Percentiles rank a stretch among this genome's conserved stretches.
These are phyloP conservation scores for Conops quadrifasciatus DNA, from an alignment of 2,888 invertebrate genomes.

Conservation along the genomic window DNA sequence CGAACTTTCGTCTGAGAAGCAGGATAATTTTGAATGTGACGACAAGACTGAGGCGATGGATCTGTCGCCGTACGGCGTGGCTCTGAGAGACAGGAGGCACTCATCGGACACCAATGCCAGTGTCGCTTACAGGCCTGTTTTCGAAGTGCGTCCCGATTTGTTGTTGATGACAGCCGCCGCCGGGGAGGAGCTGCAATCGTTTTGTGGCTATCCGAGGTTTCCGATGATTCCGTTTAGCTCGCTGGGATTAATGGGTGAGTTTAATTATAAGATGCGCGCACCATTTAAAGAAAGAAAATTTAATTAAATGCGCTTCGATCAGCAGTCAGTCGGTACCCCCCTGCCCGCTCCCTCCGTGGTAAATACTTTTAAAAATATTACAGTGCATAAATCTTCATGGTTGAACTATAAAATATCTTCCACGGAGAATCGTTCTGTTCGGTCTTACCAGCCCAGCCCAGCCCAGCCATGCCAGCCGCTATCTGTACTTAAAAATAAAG, in stretches of 20 bases:
- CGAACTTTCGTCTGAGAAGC: slow-evolving; percentile 28
- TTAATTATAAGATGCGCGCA: neutral
- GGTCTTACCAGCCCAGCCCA: too few relatives aligned
- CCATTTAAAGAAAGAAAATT: neutral
- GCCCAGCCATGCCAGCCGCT: slow-evolving; percentile 28
- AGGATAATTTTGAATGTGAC: slow-evolving; percentile 35
- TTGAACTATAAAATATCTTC: neutral
- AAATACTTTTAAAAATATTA: neutral
- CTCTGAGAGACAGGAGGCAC: slow-evolving; percentile 5
- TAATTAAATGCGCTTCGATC: too few relatives aligned
- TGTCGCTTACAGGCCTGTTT: slow-evolving; percentile 51
- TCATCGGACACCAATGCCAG: slow-evolving; percentile 46
- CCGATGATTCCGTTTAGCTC: slow-evolving; percentile 86
- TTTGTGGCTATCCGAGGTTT: slow-evolving; percentile 64
- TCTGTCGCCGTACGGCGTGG: slow-evolving; percentile 66
- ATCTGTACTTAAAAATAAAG: slow-evolving; percentile 54
- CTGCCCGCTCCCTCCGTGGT: too few relatives aligned
- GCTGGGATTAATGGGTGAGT: slow-evolving; percentile 76
- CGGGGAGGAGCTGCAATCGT: slow-evolving; percentile 60
- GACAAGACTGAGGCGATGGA: slow-evolving; percentile 65
- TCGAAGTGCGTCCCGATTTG: slow-evolving; percentile 59
- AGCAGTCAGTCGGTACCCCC: too few relatives aligned
- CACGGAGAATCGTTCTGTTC: neutral
- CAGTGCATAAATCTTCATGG: neutral
- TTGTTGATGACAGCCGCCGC: slow-evolving; percentile 62